These are phyloP conservation scores for Rotaria macrura DNA, from an alignment of 2,888 invertebrate species.

Conservation along the genomic window DNA sequence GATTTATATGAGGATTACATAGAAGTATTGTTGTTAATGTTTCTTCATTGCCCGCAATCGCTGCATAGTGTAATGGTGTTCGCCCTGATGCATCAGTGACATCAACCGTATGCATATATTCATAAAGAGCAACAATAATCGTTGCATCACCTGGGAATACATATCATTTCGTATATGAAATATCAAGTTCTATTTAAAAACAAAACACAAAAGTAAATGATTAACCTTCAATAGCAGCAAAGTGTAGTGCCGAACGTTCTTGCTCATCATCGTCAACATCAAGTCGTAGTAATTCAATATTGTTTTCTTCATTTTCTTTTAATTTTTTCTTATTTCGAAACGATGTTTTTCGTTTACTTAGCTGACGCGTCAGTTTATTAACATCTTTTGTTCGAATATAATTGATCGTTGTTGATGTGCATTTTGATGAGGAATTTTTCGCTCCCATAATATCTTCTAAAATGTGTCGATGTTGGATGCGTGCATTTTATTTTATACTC, in stretches of 20 bases:
- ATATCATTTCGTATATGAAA: neutral
- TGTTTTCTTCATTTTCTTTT: neutral
- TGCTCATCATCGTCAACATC: neutral
- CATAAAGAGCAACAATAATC: neutral
- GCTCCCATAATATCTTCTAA: neutral
- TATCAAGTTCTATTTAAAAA: neutral
- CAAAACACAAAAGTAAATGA: neutral
- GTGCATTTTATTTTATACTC: neutral
- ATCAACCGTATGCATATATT: slow-evolving; percentile 11
- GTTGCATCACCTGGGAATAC: neutral
- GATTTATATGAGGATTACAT: slow-evolving; percentile 8
- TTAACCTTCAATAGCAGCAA: neutral
- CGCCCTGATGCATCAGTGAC: neutral
- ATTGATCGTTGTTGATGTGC: neutral
- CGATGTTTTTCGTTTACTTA: neutral
- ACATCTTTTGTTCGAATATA: neutral
- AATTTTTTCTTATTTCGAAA: neutral
- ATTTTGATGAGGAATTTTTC: neutral
- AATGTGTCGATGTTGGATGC: neutral
- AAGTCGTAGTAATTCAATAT: neutral
- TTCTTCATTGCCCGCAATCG: neutral
- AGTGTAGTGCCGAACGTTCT: neutral
- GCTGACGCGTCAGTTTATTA: neutral
- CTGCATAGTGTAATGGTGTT: slow-evolving; percentile 4
- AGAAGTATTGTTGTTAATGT: neutral